Percentiles rank a stretch among this genome's conserved stretches.
Evolutionary conservation across 2,113 vertebrate species (phyloP).

Genomic region (Archilochus colubris): DNA sequence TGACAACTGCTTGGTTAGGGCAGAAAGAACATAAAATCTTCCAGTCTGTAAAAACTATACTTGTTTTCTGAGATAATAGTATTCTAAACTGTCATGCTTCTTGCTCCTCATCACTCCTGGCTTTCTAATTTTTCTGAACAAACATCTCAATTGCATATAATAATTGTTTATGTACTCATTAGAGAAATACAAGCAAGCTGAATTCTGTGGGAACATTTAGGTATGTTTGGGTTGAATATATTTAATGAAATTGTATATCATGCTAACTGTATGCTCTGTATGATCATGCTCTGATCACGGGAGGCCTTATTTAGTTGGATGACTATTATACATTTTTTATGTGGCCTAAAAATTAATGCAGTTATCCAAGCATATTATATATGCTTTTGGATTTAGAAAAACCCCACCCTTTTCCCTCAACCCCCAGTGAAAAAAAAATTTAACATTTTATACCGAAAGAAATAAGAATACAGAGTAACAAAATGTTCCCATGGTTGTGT

Average conservation of each 20-base stretch:
- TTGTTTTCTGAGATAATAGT: not conserved
- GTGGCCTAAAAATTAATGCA: not conserved
- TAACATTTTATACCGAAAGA: not conserved
- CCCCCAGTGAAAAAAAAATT: rapidly evolving
- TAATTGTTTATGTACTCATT: not conserved
- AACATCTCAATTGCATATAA: not conserved
- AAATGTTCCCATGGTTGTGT: not conserved
- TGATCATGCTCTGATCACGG: not conserved
- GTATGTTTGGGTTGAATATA: not conserved
- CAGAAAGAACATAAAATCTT: not conserved
- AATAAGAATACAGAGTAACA: not conserved
- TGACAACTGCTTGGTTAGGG: not conserved
- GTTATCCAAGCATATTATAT: not conserved
- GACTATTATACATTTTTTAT: not conserved
- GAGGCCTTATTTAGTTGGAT: not conserved
- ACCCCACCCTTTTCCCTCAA: rapidly evolving
- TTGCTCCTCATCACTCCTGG: not conserved
- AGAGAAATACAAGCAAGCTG: not conserved
- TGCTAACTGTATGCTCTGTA: not conserved
- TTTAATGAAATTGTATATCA: not conserved
- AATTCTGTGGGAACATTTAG: not conserved
- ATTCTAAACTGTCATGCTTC: not conserved
- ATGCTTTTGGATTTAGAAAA: not conserved
- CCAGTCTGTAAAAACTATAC: not conserved
- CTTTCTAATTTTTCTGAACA: not conserved